phyloP scores from a whole-genome alignment of 2,113 vertebrate genomes.

The Burhinus oedicnemus region DNA sequence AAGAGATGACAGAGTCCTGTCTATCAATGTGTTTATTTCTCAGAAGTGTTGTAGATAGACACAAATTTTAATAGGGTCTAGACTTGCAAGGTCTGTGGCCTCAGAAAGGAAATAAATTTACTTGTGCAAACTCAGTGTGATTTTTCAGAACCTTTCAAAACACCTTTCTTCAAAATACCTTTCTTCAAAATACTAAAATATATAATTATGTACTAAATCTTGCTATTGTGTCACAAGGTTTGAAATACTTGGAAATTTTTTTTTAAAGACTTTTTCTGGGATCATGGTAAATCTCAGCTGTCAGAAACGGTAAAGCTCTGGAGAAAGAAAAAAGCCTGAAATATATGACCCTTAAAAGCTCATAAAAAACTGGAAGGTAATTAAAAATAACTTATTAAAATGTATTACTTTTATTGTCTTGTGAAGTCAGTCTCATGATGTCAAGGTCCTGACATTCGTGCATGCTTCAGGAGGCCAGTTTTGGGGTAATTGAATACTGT shows the following conservation, averaged over 20 bases:
- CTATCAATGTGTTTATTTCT: neutral
- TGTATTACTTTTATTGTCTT: neutral
- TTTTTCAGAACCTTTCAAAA: neutral
- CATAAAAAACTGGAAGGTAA: neutral
- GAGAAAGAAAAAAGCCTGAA: neutral
- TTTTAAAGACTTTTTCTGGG: neutral
- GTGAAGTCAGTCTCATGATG: neutral
- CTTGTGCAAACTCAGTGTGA: neutral
- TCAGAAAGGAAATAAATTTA: neutral
- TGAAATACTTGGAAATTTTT: neutral
- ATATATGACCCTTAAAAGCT: neutral
- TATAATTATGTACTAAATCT: neutral
- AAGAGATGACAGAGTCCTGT: neutral
- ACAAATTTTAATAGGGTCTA: neutral
- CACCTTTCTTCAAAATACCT: neutral
- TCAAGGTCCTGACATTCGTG: neutral
- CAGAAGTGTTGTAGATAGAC: neutral
- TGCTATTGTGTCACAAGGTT: neutral
- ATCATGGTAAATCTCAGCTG: neutral
- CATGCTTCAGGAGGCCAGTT: neutral
- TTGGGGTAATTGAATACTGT: neutral
- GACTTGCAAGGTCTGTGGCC: neutral
- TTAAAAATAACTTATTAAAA: neutral
- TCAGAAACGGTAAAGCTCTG: neutral
- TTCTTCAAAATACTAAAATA: neutral